Percentiles rank a stretch among this genome's conserved stretches.
These are phyloP conservation scores for Propithecus deckenii DNA, from an alignment of 2,797 vertebrate genomes.

Conservation along the genomic window DNA sequence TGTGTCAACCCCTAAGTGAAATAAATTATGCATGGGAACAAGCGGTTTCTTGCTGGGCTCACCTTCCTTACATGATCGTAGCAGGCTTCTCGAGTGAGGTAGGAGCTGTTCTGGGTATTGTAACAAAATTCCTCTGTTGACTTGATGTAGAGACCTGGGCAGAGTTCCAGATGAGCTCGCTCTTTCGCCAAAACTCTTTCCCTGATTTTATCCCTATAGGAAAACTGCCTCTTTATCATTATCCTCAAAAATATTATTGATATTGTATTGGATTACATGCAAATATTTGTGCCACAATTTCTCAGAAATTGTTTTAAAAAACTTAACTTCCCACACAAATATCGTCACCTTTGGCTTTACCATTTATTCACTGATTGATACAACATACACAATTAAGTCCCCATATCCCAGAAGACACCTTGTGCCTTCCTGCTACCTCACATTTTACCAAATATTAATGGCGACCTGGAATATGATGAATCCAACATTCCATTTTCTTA, in stretches of 20 bases:
- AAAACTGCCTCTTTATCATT: neutral
- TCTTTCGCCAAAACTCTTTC: neutral
- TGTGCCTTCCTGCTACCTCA: rapidly evolving
- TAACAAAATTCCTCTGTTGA: neutral
- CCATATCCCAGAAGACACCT: rapidly evolving
- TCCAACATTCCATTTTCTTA: neutral
- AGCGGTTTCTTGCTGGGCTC: neutral
- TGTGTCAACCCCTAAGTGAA: neutral
- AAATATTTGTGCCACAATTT: neutral
- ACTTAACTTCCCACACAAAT: neutral
- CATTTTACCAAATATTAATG: neutral
- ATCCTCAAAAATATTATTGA: neutral
- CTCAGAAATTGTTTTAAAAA: neutral
- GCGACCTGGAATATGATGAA: neutral
- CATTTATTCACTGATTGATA: neutral
- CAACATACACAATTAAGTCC: rapidly evolving
- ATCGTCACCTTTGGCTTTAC: neutral
- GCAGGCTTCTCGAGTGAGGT: neutral
- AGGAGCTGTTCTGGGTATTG: neutral
- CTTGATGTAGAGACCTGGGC: neutral
- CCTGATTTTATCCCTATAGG: neutral
- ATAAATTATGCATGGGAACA: neutral
- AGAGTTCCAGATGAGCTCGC: neutral
- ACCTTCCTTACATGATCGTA: neutral
- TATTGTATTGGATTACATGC: neutral